Conservation (phyloP, 2,888 invertebrate genomes). For the Leptogaster cylindrica region DNA sequence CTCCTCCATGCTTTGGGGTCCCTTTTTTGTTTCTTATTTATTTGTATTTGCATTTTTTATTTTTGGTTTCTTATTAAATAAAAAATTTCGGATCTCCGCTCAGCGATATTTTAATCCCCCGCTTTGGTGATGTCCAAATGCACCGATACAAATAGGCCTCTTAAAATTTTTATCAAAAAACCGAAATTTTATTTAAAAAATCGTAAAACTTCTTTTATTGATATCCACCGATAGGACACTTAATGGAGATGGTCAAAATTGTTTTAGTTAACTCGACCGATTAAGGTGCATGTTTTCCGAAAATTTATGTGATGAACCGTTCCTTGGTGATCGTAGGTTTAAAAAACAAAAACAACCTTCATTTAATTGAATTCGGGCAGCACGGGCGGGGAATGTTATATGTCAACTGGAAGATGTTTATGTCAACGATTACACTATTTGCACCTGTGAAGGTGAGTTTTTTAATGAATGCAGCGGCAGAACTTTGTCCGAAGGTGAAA, state of each 20-base stretch:
- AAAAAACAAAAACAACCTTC: too few relatives aligned
- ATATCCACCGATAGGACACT: conserved; percentile 7
- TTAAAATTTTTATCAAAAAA: conserved; percentile 37
- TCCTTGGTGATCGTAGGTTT: conserved; percentile 9
- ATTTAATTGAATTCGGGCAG: conserved; percentile 38
- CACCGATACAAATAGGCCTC: conserved; percentile 23
- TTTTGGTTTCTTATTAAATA: not conserved
- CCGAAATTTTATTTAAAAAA: conserved; percentile 28
- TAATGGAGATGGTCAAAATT: conserved; percentile 26
- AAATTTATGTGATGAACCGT: conserved; percentile 40
- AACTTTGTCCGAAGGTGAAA: too few relatives aligned
- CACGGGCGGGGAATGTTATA: conserved; percentile 35
- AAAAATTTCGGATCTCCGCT: not conserved
- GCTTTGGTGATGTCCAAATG: conserved; percentile 28
- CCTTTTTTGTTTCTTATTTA: not conserved
- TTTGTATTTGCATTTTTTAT: not conserved
- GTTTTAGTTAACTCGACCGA: conserved; percentile 38
- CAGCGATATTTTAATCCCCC: conserved; percentile 25
- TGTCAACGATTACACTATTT: conserved; percentile 33
- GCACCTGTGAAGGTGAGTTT: conserved; percentile 35
- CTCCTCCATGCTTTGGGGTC: conserved; percentile 13
- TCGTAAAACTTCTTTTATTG: conserved; percentile 39
- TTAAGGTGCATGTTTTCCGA: conserved; percentile 37
- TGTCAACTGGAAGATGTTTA: conserved; percentile 30
- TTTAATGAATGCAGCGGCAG: conserved; percentile 25